Percentiles rank a stretch among this genome's conserved stretches.
Evolutionary conservation across 1,140 invertebrate genomes (phyloP).

Genomic region (Drosophila miranda): DNA sequence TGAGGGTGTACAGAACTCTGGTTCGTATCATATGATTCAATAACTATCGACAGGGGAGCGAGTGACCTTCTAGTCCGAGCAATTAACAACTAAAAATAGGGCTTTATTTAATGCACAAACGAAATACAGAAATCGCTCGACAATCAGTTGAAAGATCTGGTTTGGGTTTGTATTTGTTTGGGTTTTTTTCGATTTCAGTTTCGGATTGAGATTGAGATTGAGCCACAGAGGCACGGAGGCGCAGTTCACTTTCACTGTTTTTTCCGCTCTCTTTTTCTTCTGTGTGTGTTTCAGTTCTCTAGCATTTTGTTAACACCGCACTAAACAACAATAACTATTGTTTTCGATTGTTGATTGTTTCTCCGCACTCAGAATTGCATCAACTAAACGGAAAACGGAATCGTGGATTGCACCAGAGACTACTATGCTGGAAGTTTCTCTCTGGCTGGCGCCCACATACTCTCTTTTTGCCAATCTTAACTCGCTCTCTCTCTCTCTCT

Average conservation of each 20-base stretch:
- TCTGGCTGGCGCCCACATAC: too few species aligned
- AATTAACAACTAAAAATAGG: slow-evolving; percentile 49
- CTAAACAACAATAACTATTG: neutral
- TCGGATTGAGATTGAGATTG: too few species aligned
- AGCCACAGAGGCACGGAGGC: neutral
- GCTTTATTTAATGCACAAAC: too few species aligned
- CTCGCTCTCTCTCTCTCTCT: slow-evolving; percentile 1
- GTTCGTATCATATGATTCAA: neutral
- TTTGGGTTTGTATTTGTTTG: slow-evolving; percentile 27
- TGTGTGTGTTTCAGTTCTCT: neutral
- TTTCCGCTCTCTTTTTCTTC: slow-evolving; percentile 12
- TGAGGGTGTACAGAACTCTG: neutral
- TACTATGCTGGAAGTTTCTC: too few species aligned
- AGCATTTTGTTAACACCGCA: slow-evolving; percentile 4
- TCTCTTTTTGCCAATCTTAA: neutral
- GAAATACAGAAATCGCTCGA: slow-evolving; percentile 1
- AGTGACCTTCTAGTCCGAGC: slow-evolving; percentile 48
- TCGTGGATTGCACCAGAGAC: slow-evolving; percentile 16
- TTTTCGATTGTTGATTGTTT: slow-evolving; percentile 21
- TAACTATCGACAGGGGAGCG: neutral
- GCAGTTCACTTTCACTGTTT: slow-evolving; percentile 60
- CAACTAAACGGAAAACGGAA: neutral
- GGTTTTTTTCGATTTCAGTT: slow-evolving; percentile 17
- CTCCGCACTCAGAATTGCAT: slow-evolving; percentile 10
- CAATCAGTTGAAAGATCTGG: slow-evolving; percentile 43